These are phyloP conservation scores for Halictus rubicundus DNA, from an alignment of 1,140 invertebrate genomes.

Conservation along the genomic window DNA sequence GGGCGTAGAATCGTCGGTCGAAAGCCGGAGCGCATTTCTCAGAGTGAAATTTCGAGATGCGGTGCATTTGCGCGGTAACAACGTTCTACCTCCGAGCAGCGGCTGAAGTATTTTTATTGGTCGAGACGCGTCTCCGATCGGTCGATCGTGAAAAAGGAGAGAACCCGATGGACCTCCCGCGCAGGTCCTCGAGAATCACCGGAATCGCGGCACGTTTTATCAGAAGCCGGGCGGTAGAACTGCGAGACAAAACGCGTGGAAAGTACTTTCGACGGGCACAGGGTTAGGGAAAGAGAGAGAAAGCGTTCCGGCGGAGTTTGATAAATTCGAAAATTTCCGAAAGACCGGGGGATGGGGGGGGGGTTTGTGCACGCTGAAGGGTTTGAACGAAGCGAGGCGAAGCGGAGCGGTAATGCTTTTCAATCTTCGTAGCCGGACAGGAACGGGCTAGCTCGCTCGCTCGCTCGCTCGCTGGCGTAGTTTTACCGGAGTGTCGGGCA, in stretches of 20 bases:
- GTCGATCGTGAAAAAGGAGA: neutral
- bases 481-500: conserved; percentile 52
- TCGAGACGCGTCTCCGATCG: conserved; percentile 2
- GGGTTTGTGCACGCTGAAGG: neutral
- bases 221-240: neutral
- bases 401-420: conserved; percentile 18
- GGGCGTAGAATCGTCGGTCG: no score
- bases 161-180: no score
- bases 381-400: no score
- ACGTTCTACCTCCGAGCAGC: no score
- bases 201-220: neutral
- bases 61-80: no score
- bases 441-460: neutral
- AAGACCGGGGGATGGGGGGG: neutral
- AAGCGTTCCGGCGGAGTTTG: conserved; percentile 10
- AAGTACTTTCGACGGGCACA: neutral
- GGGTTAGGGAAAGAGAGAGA: neutral
- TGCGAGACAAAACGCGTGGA: neutral
- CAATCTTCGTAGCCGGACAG: conserved; percentile 20
- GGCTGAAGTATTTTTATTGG: no score
- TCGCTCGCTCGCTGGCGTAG: conserved; percentile 17
- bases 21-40: no score
- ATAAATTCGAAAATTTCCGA: conserved; percentile 12
- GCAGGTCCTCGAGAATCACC: neutral
- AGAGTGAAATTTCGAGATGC: no score